These are phyloP conservation scores for Conomelus anceps DNA, from an alignment of 2,888 invertebrate genomes.

Conservation along the genomic window DNA sequence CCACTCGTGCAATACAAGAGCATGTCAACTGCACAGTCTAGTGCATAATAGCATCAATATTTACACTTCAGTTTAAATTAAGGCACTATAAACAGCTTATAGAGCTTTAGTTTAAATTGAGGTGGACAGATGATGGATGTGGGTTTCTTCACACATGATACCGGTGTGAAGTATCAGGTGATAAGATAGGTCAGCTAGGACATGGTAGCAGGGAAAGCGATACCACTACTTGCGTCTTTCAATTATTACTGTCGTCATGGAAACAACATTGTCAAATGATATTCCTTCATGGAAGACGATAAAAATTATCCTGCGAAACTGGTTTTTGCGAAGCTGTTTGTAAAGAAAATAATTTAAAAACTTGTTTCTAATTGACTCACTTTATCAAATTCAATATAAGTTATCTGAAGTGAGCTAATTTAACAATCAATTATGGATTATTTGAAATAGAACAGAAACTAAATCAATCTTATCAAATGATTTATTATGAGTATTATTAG, in stretches of 20 bases:
- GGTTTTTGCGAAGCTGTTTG: neutral
- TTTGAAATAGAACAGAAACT: too few species aligned
- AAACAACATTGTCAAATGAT: neutral
- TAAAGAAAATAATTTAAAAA: neutral
- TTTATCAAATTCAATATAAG: neutral
- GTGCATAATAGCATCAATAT: neutral
- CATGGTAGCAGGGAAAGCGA: neutral
- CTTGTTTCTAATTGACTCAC: neutral
- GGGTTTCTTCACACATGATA: neutral
- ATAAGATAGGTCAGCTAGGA: neutral
- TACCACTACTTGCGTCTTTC: neutral
- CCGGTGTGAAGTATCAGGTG: neutral
- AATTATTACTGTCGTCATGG: neutral
- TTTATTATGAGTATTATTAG: too few species aligned
- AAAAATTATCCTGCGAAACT: neutral
- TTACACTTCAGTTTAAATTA: neutral
- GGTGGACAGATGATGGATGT: neutral
- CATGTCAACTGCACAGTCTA: too few species aligned
- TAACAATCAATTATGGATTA: neutral
- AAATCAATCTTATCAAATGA: too few species aligned
- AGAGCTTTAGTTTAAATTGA: too few species aligned
- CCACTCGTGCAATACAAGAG: too few species aligned
- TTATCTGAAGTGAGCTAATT: neutral
- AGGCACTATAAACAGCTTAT: too few species aligned
- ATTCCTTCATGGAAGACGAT: neutral